Percentiles rank a stretch among this genome's conserved stretches.
These are phyloP conservation scores for Hedychridium roseum DNA, from an alignment of 2,888 invertebrate species.

Conservation along the genomic window DNA sequence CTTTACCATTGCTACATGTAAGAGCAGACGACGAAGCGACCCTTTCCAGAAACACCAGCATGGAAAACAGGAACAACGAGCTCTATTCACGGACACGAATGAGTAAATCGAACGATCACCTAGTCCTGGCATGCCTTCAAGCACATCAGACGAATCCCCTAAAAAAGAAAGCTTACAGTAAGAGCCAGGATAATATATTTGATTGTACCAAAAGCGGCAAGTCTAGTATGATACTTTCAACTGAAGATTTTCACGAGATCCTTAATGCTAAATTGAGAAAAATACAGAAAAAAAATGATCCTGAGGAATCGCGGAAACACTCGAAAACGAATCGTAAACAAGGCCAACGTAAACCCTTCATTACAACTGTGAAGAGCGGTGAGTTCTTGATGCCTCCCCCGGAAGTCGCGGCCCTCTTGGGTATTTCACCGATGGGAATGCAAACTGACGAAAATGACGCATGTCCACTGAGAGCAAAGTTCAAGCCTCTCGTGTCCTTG, in stretches of 20 bases:
- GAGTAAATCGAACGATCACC: constrained; percentile 56
- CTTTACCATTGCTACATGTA: constrained; percentile 50
- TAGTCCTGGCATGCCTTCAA: constrained; percentile 48
- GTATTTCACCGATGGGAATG: constrained; percentile 62
- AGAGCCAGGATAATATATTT: constrained; percentile 63
- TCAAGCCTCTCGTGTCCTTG: constrained; percentile 48
- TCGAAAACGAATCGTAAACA: too few relatives aligned
- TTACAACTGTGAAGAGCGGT: constrained; percentile 83
- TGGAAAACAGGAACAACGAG: constrained; percentile 33
- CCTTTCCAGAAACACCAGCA: neutral
- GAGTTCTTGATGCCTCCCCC: constrained; percentile 81
- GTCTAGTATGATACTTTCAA: constrained; percentile 58
- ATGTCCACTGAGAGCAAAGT: constrained; percentile 40
- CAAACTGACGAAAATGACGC: constrained; percentile 31
- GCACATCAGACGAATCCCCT: constrained; percentile 49
- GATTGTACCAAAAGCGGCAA: constrained; percentile 48
- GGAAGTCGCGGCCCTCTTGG: constrained; percentile 73
- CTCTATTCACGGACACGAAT: constrained; percentile 48
- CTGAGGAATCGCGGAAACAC: constrained; percentile 16
- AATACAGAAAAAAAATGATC: constrained; percentile 64
- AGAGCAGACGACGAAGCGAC: constrained; percentile 34
- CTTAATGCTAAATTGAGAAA: constrained; percentile 76
- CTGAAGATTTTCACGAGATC: constrained; percentile 73
- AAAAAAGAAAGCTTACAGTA: constrained; percentile 58
- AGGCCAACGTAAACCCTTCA: constrained; percentile 71